phyloP scores from a whole-genome alignment of 2,797 vertebrate species.

The Sebastes jordani region DNA sequence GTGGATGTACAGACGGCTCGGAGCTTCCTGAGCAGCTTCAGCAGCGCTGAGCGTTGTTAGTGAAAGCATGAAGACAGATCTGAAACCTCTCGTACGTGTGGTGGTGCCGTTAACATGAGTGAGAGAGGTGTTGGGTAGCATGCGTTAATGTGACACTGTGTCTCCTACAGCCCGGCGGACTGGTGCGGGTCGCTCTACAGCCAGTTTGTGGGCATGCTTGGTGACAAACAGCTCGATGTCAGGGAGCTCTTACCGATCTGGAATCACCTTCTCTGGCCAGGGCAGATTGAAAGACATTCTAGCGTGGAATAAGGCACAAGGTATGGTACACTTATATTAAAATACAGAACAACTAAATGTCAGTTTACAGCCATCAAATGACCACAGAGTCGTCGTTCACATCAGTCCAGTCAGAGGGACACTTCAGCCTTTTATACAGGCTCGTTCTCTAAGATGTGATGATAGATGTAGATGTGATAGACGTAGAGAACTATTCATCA shows the following conservation, averaged over 20 bases:
- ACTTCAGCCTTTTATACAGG: neutral
- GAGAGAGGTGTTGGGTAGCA: constrained; percentile 49
- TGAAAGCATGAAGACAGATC: constrained; percentile 63
- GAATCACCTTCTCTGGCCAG: constrained; percentile 96
- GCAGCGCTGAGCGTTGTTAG: constrained; percentile 65
- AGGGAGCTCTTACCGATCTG: constrained; percentile 93
- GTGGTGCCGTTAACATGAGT: constrained; percentile 25
- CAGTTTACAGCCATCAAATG: neutral
- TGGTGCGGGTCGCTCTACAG: constrained; percentile 35
- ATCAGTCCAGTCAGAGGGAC: neutral
- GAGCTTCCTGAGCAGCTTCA: constrained; percentile 28
- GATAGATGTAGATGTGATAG: too few species aligned
- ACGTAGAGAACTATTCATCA: too few species aligned
- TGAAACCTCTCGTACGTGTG: neutral
- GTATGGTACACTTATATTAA: constrained; percentile 76
- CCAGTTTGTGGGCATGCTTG: constrained; percentile 80
- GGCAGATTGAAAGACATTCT: constrained; percentile 99
- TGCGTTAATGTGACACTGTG: constrained; percentile 59
- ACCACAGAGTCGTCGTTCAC: neutral
- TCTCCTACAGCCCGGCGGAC: constrained; percentile 27
- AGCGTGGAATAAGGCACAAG: constrained; percentile 88
- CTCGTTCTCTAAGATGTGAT: too few species aligned
- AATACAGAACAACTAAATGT: neutral
- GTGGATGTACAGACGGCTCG: constrained; percentile 25
- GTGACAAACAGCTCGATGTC: constrained; percentile 62